Evolutionary conservation across 1,140 invertebrate species (phyloP), one percentile per base, ranked within the genome.

Genomic region (Samia ricini): DNA sequence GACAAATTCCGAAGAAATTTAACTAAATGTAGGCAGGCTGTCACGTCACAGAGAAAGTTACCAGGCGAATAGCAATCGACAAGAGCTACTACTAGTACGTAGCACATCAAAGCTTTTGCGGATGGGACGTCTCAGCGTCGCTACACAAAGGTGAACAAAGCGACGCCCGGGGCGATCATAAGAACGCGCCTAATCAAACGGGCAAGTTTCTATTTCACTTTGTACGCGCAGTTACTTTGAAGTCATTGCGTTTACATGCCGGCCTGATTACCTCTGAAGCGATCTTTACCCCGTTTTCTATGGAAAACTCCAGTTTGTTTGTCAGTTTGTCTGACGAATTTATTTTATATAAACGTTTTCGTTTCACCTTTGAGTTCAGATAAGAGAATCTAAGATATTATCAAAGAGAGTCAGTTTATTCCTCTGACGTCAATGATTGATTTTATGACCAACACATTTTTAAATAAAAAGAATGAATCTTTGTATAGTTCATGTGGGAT

Each of bases 151-250:
- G 66, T 66, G 33, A 65, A 81, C 77, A 80, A 79, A 83, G 78
- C 65, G 71, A 26, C 67, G 66, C 79, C 74, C 65, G 62, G 60
- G 73, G 74, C 72, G 72, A 59, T 48, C 36, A 42, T 71, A 74
- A 76, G 74, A 76, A 74, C 76, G 73, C 68, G 79, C 77, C 81
- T 79, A 84, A 84, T 84, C 77, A 84, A 80, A 81, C 74, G 79
- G 66, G 68, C 70, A 58, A 68, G 29, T 29, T 57, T 57, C 56
- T 29, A 57, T 81, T 76, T 71, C 72, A 73, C 78, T 84, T 81
- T 81, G 77, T 76, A 63, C 64, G 65, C 10, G n/a, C 69, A 71
- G 72, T 77, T 80, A 77, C 80, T 83, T 83, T 83, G 80, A 83
- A 77, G 64, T 60, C 71, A 51, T 26, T 23, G 23, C 64, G 66